Base-by-base conservation (phyloP, 2,113 vertebrate genomes). In the Columbina picui region DNA sequence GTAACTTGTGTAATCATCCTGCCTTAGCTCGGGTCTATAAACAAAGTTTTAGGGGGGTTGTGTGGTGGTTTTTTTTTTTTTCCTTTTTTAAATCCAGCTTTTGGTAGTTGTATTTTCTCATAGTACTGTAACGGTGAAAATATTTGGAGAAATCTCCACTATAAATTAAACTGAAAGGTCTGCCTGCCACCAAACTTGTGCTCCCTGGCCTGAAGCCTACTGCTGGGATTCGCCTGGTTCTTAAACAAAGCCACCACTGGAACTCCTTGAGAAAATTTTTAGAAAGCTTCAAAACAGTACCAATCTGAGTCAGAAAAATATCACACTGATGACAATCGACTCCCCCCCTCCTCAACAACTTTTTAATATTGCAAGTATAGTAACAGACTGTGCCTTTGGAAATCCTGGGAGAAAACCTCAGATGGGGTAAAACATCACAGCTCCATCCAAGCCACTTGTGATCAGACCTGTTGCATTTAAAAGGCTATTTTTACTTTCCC, bases 1-100 rank as follows among this genome's bases (percentile, higher is more conserved):
- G 93, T 34, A 17, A 5, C 91, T 83, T 92, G 92, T 89, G 96
- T 56, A 74, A 94, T 12, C 84, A 75, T 34, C 59, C 89, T 83
- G 63, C 59, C 49, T 56, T 53, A 38, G 82, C 88, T 57, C 4
- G 1, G 12, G 87, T 49, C 91, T 68, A 56, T 45, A 75, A 84
- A 94, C 91, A 90, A 50, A 70, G 53, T 80, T 26, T 36, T 16
- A 14, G 39, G 85, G 74, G 20, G 67, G 20, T 18, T 59, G 17
- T 29, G 26, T 14, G 49, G 38, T 22, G 38, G 5, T 41, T 18
- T 4, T 34, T 29, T 15, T 39, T 38, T 21, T 47, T 18, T 49
- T 41, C 5, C 9, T 20, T 50, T 49, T 60, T 43, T 23, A 4
- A 74, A 91, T 49, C 83, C 73, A 74, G 56, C 50, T 86, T 53